Evolutionary conservation across 2,888 invertebrate genomes (phyloP), one percentile per base, ranked within the genome.

Genomic region (Thymelicus acteon): DNA sequence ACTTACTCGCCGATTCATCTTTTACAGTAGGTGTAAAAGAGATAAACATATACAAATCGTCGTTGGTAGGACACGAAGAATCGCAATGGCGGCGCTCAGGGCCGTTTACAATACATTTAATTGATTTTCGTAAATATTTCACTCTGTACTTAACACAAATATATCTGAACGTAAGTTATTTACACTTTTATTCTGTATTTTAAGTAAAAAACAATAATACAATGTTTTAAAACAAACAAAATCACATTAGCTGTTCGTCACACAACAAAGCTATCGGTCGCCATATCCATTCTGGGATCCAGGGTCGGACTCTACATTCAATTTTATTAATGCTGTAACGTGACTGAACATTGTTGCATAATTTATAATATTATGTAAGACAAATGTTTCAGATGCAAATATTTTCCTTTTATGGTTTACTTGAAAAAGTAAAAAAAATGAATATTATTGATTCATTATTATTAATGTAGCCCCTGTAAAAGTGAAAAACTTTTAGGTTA

Each of bases 201-300:
- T 73, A 60, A 64, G 69, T 71, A 58, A 62, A 72, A 75, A 72
- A 72, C 40, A 37, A 60, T 72, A 71, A 76, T 73, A 79, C 78
- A 72, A 73, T 77, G 74, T 77, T 84, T 86, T 78, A 78, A 82
- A 86, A 82, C 79, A 78, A 80, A 82, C 83, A 86, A 83, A 86
- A 85, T 85, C 87, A 87, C 90, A 84, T 83, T 75, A 74, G 84
- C 80, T 82, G 84, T 84, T 86, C 87, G 81, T 88, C 86, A 90
- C 86, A 83, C 82, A 82, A 58, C 64, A 60, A 3, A 82, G 85
- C 87, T 89, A 87, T 89, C 84, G 86, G 87, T 85, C 92, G 92
- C 92, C 92, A 92, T 91, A 89, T 87, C 88, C 88, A 85, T 90
- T 88, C 86, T 83, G 80, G 75, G 75, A 73, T 75, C 77, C 92